Conservation (phyloP, 2,113 vertebrate genomes). For the Pygoscelis antarcticus region DNA sequence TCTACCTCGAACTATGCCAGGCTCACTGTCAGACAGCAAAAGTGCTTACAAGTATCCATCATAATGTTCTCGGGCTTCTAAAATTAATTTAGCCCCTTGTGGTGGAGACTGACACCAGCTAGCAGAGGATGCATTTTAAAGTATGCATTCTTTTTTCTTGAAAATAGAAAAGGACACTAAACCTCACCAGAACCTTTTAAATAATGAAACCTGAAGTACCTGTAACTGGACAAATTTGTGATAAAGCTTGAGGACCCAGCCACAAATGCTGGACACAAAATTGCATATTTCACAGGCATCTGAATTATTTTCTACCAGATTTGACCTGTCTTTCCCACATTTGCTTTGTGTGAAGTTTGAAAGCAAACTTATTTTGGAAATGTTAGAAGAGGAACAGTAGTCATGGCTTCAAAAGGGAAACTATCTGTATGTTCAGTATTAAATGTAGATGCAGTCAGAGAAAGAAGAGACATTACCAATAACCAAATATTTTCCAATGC, state of each 20-base stretch:
- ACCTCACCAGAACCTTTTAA: not conserved
- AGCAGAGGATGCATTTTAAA: not conserved
- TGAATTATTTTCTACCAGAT: not conserved
- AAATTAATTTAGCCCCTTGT: conserved; percentile 24
- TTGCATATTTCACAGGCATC: not conserved
- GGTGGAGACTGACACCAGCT: not conserved
- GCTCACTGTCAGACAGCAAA: not conserved
- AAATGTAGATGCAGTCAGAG: not conserved
- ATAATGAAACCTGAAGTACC: not conserved
- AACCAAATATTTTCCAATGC: not conserved
- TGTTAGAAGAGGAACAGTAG: not conserved
- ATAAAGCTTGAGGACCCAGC: not conserved
- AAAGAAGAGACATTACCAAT: not conserved
- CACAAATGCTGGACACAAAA: not conserved
- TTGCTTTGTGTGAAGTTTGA: not conserved
- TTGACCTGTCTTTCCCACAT: not conserved
- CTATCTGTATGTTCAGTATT: not conserved
- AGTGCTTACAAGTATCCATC: not conserved
- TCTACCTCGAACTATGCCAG: not conserved
- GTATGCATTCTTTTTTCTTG: not conserved
- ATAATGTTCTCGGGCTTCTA: not conserved
- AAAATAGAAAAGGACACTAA: not conserved
- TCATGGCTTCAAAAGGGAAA: not conserved
- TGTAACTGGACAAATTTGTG: not conserved
- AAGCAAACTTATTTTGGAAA: not conserved